Base-by-base conservation (phyloP, 2,888 invertebrate genomes). In the Zele albiditarsus region DNA sequence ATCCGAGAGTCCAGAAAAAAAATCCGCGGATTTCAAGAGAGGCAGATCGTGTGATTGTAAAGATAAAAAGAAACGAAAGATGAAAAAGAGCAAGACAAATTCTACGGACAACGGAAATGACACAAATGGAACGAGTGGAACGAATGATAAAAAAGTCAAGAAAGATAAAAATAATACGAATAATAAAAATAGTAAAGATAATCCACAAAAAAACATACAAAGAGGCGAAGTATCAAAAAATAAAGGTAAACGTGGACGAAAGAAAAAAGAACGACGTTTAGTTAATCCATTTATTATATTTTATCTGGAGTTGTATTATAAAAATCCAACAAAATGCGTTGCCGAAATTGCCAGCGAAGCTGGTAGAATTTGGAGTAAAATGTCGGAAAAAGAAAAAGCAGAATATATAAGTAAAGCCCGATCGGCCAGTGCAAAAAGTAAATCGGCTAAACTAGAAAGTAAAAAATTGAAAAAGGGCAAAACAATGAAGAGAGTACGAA, bases 251-350 rank as follows among this genome's bases (percentile, higher is more conserved):
- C 33, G 68, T 20, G 71, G 71, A 20, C 79, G 46, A 3, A 58
- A 31, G 57, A 77, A 60, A 27, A 79, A 58, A 72, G 25, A 79
- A 46, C 73, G 57, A 6, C 4, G 78, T 0, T 82, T 82, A 5
- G 25, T 71, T 10, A 86, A 87, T 78, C 86, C 86, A 0, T 87
- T 85, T 71, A 82, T 87, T 25, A 82, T 83, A 3, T 87, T 85
- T 77, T 87, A 83, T 66, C 75, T 86, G 20, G 82, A 82, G 63
- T 81, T 82, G 81, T 85, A 80, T 65, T 84, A 77, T 75, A 80
- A 83, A 10, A 57, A 74, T 31, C 83, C 84, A 1, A 77, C 70
- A 0, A 80, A 73, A 72, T 81, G 58, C 23, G 82, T 85, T 5
- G 80, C 84, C 3, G 79, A 78, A n/a, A 83, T 85, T 2, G 87